These are phyloP conservation scores for Trichopria drosophilae DNA, from an alignment of 2,888 invertebrate species.

Conservation along the genomic window DNA sequence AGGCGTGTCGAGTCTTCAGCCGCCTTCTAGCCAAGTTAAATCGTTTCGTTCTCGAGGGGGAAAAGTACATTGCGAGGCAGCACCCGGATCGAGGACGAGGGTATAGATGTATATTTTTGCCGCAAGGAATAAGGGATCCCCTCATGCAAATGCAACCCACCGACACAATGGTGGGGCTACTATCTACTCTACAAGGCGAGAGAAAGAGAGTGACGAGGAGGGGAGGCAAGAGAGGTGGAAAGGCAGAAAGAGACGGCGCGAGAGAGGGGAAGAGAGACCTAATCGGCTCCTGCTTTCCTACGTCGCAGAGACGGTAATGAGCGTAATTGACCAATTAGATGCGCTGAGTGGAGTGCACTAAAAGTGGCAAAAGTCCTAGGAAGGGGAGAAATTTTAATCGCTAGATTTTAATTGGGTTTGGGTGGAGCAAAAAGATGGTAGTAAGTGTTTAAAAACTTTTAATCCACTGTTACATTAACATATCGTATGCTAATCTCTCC, in stretches of 20 bases:
- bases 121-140: slow-evolving; percentile 38
- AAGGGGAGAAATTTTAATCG: not conserved
- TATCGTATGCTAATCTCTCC: too few species aligned
- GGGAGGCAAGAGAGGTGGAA: slow-evolving; percentile 21
- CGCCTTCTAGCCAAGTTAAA: too few species aligned
- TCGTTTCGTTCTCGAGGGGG: too few species aligned
- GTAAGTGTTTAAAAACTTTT: too few species aligned
- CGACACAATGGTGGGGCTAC: slow-evolving; percentile 11
- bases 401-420: too few species aligned
- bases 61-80: slow-evolving; percentile 5
- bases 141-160: slow-evolving; percentile 38
- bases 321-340: slow-evolving; percentile 59
- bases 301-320: slow-evolving; percentile 56
- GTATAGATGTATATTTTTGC: slow-evolving; percentile 40
- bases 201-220: slow-evolving; percentile 15
- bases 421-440: too few species aligned
- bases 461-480: too few species aligned
- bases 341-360: not conserved
- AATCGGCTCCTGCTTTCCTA: slow-evolving; percentile 52
- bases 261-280: slow-evolving; percentile 42
- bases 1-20: too few species aligned
- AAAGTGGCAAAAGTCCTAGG: slow-evolving; percentile 21
- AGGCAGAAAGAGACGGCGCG: slow-evolving; percentile 34
- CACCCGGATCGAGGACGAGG: slow-evolving; percentile 8
- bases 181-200: slow-evolving; percentile 11